phyloP scores from a whole-genome alignment of 2,797 vertebrate genomes.

The Sebastes miniatus region DNA sequence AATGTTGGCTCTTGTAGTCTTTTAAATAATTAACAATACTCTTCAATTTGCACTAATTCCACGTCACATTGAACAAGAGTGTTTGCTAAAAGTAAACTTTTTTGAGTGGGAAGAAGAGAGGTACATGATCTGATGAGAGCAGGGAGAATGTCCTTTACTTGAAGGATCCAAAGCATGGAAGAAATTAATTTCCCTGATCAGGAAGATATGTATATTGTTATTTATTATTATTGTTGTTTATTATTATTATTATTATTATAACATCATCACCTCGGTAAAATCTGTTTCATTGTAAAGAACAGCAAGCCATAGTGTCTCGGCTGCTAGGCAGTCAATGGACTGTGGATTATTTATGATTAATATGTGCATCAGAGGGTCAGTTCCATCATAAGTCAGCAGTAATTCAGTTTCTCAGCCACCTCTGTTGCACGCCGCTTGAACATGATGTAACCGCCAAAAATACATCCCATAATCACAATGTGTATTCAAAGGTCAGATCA shows the following conservation, averaged over 20 bases:
- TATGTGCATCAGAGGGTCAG: background rate
- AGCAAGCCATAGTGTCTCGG: background rate
- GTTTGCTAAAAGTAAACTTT: background rate
- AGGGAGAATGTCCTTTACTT: background rate
- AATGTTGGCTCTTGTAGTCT: background rate
- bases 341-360: slow-evolving; percentile 9
- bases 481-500: background rate
- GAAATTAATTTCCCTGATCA: background rate
- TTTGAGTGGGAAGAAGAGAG: background rate
- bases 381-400: background rate
- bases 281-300: background rate
- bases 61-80: background rate
- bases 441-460: background rate
- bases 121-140: background rate
- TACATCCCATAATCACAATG: background rate
- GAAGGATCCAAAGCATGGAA: background rate
- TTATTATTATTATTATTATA: background rate
- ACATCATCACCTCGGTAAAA: background rate
- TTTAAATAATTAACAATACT: background rate
- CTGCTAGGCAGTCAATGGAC: background rate
- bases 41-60: background rate
- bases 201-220: background rate
- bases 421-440: background rate
- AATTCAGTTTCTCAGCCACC: slow-evolving; percentile 6
- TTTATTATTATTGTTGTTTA: background rate